Evolutionary conservation across 2,888 invertebrate species (phyloP), one percentile per base, ranked within the genome.

Genomic region (Acrocera orbiculus): DNA sequence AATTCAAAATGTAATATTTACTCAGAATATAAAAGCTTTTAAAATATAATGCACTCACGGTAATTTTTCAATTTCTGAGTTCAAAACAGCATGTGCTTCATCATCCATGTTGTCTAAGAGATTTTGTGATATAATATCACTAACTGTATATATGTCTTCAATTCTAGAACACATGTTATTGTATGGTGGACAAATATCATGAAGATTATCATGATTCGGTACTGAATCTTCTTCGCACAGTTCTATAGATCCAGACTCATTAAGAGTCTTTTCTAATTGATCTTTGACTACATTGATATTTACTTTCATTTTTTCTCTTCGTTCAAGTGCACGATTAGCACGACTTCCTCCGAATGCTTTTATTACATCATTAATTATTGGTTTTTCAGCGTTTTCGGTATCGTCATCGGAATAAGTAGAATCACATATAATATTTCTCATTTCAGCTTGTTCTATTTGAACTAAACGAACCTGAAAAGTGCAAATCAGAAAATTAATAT

Each of bases 331-430:
- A 5, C 54, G 51, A 2, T 47, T 43, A 1, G 52, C 49, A 27
- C 45, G 51, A 6, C 54, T 50, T 1, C 57, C 55, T 9, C 58
- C 54, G 32, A 55, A 58, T 20, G 52, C 47, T 11, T 53, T 55
- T 3, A 53, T 38, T 2, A 52, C 26, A n/a, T 46, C 41, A 16
- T 44, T 46, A 9, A 30, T 43, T 2, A 49, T 31, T 4, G 19
- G 14, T 5, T 34, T n/a, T 8, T 30, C 23, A 7, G 10, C 11
- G 3, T 27, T 45, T 8, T 39, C 36, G 11, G 52, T 47, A 9
- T 46, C 45, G 5, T 2, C n/a, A 4, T 23, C 15, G 6, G 6
- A 10, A 10, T 27, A 9, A 3, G 20, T 26, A 2, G 13, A 4
- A 10, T 39, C 27, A 24, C 33, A 35, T 8, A 30, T 17, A 9